These are phyloP conservation scores for Acridotheres tristis DNA, from an alignment of 2,797 vertebrate genomes.

Conservation along the genomic window DNA sequence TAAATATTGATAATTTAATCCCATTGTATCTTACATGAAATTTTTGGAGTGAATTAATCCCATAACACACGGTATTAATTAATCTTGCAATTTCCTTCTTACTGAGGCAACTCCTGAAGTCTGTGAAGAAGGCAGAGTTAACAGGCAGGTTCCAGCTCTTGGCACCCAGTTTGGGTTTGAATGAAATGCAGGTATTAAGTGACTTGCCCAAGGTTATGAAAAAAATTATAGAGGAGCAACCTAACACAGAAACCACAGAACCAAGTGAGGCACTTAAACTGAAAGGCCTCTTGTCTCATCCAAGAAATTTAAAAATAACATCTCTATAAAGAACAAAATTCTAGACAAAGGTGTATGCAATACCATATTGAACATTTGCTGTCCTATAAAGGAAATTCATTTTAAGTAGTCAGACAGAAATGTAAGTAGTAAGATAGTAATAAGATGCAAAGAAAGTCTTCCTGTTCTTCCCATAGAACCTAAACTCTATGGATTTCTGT, in stretches of 20 bases:
- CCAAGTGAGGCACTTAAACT: neutral
- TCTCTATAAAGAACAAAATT: neutral
- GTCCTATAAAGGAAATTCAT: neutral
- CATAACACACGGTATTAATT: neutral
- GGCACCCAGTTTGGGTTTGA: neutral
- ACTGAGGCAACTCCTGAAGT: neutral
- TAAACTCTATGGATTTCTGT: neutral
- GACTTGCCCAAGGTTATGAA: neutral
- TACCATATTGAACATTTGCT: neutral
- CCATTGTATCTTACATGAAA: neutral
- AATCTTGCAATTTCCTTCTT: neutral
- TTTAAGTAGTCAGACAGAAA: neutral
- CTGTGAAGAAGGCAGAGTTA: neutral
- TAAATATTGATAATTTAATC: neutral
- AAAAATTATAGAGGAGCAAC: neutral
- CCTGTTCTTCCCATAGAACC: neutral
- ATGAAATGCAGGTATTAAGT: neutral
- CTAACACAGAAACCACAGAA: neutral
- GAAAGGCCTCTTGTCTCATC: neutral
- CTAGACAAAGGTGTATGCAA: neutral
- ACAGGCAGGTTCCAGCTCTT: neutral
- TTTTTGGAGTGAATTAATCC: neutral
- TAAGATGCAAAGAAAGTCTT: neutral
- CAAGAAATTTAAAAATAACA: neutral
- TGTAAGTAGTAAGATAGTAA: neutral